Base-by-base conservation (phyloP, 2,888 invertebrate genomes). In the Pandemis heparana region DNA sequence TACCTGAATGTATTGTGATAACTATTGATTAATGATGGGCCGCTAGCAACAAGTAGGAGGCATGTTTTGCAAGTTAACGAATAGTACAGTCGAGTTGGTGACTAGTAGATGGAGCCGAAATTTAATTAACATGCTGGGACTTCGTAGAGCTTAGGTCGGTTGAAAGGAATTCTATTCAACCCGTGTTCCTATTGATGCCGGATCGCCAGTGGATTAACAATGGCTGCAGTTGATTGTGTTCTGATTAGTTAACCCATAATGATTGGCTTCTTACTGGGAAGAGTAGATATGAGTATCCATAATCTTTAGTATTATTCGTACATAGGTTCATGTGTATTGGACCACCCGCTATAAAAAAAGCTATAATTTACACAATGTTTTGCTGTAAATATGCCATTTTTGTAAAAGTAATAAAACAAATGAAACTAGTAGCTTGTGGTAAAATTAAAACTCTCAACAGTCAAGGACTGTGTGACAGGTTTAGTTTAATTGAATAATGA, bases 151-250 rank as follows among this genome's bases (percentile, higher is more conserved):
- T 65, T 60, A 74, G 60, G 51, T 39, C 12, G 48, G 59, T 51
- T 64, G 64, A 69, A 74, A 74, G 64, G 64, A 56, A n/a, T 43
- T 53, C 73, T 60, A 74, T 72, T 72, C 71, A 67, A 12, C 48
- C 41, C 59, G 23, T 41, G 32, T 16, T 60, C 43, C 73, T 39
- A 64, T 69, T 74, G 64, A 69, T 23, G 16, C 51, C 53, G 8
- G 59, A 12, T 46, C 43, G 23, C 68, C 63, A 43, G 60, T 74
- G 64, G 64, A 74, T 65, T 60, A 51, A 64, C 73, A 69, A 74
- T 60, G 69, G 69, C 59, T 74, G 46, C 48, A 65, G 48, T 38
- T n/a, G 63, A 48, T 62, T 61, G n/a, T 67, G 18, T 53, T 67
- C 67, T 72, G 62, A 72, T 68, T 67, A 72, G 56, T n/a, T 62